These are phyloP conservation scores for Camponotus floridanus DNA, from an alignment of 1,140 invertebrate species.

Conservation along the genomic window DNA sequence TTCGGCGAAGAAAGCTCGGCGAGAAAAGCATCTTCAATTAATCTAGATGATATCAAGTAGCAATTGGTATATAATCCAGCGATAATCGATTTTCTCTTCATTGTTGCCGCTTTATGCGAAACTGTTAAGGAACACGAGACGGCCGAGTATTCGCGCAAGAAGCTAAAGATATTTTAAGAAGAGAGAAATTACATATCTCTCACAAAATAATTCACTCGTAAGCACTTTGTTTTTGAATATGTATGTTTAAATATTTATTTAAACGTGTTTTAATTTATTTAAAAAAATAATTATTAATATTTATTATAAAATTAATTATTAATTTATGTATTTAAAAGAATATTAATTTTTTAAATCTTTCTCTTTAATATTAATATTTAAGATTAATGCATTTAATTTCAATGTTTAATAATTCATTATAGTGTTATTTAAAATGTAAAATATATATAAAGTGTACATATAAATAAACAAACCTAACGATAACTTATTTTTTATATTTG, in stretches of 20 bases:
- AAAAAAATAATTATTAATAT: no score
- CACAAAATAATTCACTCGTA: background rate
- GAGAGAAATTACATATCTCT: background rate
- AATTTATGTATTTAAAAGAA: background rate
- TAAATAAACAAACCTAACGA: no score
- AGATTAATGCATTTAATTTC: no score
- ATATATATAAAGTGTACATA: no score
- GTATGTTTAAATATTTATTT: background rate
- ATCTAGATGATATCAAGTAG: conserved; percentile 56
- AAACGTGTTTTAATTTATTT: no score
- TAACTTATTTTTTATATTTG: no score
- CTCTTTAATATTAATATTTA: no score
- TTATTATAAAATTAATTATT: no score
- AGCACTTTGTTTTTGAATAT: background rate
- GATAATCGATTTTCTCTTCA: conserved; percentile 41
- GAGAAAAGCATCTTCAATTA: conserved; percentile 34
- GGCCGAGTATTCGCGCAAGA: background rate
- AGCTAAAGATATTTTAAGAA: background rate
- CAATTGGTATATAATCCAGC: conserved; percentile 58
- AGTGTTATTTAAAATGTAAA: no score
- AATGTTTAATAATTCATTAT: no score
- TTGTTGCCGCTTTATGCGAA: conserved; percentile 36
- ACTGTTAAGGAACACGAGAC: conserved; percentile 27
- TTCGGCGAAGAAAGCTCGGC: conserved; percentile 19
- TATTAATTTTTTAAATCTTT: background rate